Percentiles rank a stretch among this genome's conserved stretches.
Conservation (phyloP, 2,113 vertebrate species). For the Azemiops feae region DNA sequence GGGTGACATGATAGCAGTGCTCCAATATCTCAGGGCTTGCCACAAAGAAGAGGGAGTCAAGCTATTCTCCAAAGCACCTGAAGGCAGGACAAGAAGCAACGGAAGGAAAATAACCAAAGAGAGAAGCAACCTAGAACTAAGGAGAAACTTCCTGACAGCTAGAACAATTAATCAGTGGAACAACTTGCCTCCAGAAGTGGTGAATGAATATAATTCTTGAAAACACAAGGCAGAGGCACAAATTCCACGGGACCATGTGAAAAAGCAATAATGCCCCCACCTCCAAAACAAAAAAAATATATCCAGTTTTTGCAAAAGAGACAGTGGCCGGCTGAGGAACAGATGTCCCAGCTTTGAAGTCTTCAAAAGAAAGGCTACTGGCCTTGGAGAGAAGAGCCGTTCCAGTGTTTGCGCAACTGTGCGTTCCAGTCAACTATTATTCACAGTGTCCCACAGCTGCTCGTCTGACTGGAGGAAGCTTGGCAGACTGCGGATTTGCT, state of each 20-base stretch:
- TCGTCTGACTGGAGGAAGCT: slow-evolving; percentile 27
- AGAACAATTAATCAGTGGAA: no score
- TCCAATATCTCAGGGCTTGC: no score
- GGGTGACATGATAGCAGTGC: no score
- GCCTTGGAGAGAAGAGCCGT: slow-evolving; percentile 39
- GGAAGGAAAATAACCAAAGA: no score
- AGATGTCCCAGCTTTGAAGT: slow-evolving; percentile 52
- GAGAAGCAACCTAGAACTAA: no score
- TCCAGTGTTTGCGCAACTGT: slow-evolving; percentile 36
- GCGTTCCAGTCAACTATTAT: slow-evolving; percentile 28
- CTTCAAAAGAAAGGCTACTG: slow-evolving; percentile 4
- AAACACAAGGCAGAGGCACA: neutral
- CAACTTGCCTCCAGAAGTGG: no score
- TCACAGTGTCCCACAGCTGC: slow-evolving; percentile 5
- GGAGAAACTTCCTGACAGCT: no score
- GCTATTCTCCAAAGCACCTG: no score
- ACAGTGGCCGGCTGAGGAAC: slow-evolving; percentile 38
- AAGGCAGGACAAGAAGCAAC: no score
- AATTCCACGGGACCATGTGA: neutral
- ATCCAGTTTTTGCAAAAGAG: neutral
- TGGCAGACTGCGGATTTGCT: slow-evolving; percentile 50
- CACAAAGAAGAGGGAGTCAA: no score
- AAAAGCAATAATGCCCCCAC: neutral
- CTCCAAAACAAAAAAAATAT: neutral
- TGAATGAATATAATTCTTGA: neutral